phyloP scores from a whole-genome alignment of 1,140 invertebrate species.

The Danaus melanippus region DNA sequence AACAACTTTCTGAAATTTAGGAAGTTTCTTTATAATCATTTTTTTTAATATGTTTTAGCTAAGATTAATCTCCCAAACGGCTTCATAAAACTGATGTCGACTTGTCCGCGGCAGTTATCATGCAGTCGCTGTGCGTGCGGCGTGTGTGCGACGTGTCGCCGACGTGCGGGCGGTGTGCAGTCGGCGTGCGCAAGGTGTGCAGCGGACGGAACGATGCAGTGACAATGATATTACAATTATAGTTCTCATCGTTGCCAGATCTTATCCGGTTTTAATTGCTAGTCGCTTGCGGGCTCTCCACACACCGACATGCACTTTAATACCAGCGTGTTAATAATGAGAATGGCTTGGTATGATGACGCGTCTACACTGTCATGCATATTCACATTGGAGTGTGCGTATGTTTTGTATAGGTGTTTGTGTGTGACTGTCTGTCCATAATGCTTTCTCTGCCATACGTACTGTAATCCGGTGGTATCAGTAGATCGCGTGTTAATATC shows the following conservation, averaged over 20 bases:
- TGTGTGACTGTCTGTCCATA: not conserved
- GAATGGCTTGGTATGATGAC: not conserved
- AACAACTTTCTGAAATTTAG: too few species aligned
- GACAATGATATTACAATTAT: slow-evolving; percentile 37
- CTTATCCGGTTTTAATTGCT: slow-evolving; percentile 34
- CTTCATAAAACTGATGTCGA: too few species aligned
- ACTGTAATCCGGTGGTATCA: slow-evolving; percentile 22
- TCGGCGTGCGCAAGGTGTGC: slow-evolving; percentile 14
- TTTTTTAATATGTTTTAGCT: too few species aligned
- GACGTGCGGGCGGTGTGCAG: slow-evolving; percentile 6
- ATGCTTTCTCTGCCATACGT: slow-evolving; percentile 20
- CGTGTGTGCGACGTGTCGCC: not conserved
- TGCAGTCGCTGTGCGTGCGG: not conserved
- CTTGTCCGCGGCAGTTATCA: not conserved
- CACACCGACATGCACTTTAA: slow-evolving; percentile 9
- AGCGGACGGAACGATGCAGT: slow-evolving; percentile 20
- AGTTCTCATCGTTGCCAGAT: slow-evolving; percentile 26
- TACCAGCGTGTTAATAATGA: slow-evolving; percentile 3
- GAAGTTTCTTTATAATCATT: too few species aligned
- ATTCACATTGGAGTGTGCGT: slow-evolving; percentile 14
- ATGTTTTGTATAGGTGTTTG: too few species aligned
- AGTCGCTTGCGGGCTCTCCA: slow-evolving; percentile 16
- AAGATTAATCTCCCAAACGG: not conserved
- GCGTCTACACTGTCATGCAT: slow-evolving; percentile 4
- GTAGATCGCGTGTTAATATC: too few species aligned